Base-by-base conservation (phyloP, 1,140 invertebrate species). In the Chionoecetes opilio region DNA sequence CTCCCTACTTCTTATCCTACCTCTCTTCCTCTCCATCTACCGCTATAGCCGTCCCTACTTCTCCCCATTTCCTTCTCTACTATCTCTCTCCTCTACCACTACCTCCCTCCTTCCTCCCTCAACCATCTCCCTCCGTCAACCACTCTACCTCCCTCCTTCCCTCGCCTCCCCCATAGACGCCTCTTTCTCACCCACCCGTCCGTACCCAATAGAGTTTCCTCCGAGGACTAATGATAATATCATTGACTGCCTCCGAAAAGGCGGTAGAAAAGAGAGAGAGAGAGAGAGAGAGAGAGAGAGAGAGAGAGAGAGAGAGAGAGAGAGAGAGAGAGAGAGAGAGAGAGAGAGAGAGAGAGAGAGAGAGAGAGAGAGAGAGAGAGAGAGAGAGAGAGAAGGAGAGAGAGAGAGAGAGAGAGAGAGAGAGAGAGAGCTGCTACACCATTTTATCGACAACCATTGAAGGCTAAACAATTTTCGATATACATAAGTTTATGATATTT, bases 331-430 rank as follows among this genome's bases (percentile, higher is more conserved):
- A n/a, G 86, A 41, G 85, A 38, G 34, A 75, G 63, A 75, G 63
- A 75, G 63, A 75, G 63, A 75, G 63, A 75, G 63, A 75, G 63
- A 75, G 63, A 75, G 63, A 75, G 63, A 75, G 63, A 75, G 63
- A 75, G 63, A 75, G 63, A 75, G 63, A 75, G 53, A 75, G 32
- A 86, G 85, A 34, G 35, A 86, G 85, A 86, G 85, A 86, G 85
- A 38, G 82, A 31, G 35, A 35, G 84, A 86, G n/a, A 35, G 35
- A 86, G n/a, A 86, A 14, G 14, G 84, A 29, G 5, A 14, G n/a
- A 86, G n/a, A 29, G 31, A 29, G 35, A 29, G 84, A 86, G 32
- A 34, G 82, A 85, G 82, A 85, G 32, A 32, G 85, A 32, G 85
- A 26, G 21, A 32, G 29, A 29, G 85, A 11, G 0, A 75, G 11